A percentile compares a stretch with the other conserved stretches of the same genome.
Conservation (phyloP, 23 tunicate genomes). For the Aplidium turbinatum region DNA sequence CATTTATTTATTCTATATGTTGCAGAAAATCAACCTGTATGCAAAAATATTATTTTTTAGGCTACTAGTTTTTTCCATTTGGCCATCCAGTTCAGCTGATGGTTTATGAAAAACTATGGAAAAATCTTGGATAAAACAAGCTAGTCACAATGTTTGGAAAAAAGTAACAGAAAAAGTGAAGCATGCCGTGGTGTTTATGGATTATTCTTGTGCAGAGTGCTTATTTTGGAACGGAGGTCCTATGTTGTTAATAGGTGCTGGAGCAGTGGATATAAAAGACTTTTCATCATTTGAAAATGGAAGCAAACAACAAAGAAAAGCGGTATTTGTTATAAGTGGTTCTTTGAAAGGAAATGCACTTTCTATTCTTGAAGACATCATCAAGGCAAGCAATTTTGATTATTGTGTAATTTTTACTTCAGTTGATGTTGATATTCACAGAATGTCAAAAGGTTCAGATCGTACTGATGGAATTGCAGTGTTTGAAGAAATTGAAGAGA, state of each 20-base stretch:
- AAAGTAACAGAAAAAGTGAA: conserved; percentile 38
- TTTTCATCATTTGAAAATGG: conserved; percentile 77
- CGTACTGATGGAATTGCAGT: background rate
- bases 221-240: conserved; percentile 77
- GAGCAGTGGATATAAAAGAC: conserved; percentile 62
- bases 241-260: conserved; percentile 32
- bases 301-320: conserved; percentile 38
- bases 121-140: conserved; percentile 22
- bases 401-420: conserved; percentile 48
- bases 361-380: conserved; percentile 40
- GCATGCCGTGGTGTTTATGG: conserved; percentile 64
- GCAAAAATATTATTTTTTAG: too few relatives aligned
- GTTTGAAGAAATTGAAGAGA: conserved; percentile 31
- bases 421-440: conserved; percentile 31
- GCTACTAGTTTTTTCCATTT: too few relatives aligned
- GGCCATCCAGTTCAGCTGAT: too few relatives aligned
- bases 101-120: conserved; percentile 14
- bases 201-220: conserved; percentile 62
- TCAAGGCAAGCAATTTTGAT: conserved; percentile 53
- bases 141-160: conserved; percentile 18
- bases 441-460: conserved; percentile 24
- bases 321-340: conserved; percentile 56
- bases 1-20: too few relatives aligned
- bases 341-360: conserved; percentile 29
- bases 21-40: too few relatives aligned